Percentiles rank a stretch among this genome's conserved stretches.
Evolutionary conservation across 2,797 vertebrate species (phyloP).

Genomic region (Steatocranus sp.): DNA sequence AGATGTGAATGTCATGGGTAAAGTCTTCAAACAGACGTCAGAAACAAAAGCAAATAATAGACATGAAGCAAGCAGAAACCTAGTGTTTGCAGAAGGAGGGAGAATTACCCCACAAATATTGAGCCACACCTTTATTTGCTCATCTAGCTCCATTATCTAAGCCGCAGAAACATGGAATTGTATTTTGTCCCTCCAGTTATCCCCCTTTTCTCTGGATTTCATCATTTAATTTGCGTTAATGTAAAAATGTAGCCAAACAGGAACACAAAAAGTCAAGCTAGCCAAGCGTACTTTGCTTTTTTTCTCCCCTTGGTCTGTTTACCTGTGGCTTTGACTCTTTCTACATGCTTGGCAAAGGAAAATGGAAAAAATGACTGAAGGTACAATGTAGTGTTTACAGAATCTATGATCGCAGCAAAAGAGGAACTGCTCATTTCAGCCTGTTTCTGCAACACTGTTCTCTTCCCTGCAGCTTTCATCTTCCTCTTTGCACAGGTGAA

Average conservation of each 20-base stretch:
- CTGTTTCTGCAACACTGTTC: constrained; percentile 53
- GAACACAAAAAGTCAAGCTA: neutral
- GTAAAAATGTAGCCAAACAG: neutral
- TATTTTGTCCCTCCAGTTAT: neutral
- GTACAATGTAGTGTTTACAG: neutral
- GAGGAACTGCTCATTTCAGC: constrained; percentile 43
- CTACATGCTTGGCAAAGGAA: constrained; percentile 24
- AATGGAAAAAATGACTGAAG: neutral
- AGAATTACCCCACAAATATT: constrained; percentile 72
- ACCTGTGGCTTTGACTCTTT: constrained; percentile 11
- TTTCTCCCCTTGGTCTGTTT: constrained; percentile 5
- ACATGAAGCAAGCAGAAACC: constrained; percentile 35
- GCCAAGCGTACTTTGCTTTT: constrained; percentile 2
- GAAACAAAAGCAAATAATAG: constrained; percentile 54
- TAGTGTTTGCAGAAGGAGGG: constrained; percentile 77
- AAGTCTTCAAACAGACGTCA: constrained; percentile 41
- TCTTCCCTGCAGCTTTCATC: constrained; percentile 45
- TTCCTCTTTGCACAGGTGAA: constrained; percentile 63
- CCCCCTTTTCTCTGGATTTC: constrained; percentile 7
- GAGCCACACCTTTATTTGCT: constrained; percentile 76
- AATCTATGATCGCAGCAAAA: neutral
- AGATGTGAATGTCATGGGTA: constrained; percentile 12
- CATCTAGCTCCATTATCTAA: constrained; percentile 52
- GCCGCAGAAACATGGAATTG: constrained; percentile 46
- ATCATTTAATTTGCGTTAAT: constrained; percentile 18